Conservation (phyloP, 1,140 invertebrate species). For the Cherax quadricarinatus region DNA sequence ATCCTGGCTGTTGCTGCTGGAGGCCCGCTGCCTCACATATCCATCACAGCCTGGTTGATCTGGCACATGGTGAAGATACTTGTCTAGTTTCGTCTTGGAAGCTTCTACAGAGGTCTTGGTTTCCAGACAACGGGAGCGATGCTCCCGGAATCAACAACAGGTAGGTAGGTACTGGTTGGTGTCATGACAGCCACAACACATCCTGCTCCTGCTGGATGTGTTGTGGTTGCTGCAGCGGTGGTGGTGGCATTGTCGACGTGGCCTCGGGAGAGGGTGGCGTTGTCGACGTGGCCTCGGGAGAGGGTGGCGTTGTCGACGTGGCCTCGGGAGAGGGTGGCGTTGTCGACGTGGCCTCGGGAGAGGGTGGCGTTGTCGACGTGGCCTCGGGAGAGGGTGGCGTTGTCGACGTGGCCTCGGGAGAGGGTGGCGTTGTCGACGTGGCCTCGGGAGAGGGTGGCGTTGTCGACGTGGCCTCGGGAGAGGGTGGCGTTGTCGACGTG, state of each 20-base stretch:
- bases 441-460: not conserved
- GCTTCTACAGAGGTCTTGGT: too few species aligned
- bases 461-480: not conserved
- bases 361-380: not conserved
- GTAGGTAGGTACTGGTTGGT: too few species aligned
- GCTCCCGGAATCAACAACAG: too few species aligned
- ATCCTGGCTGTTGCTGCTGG: too few species aligned
- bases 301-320: not conserved
- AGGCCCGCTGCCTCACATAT: too few species aligned
- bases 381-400: not conserved
- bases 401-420: not conserved
- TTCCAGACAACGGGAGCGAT: too few species aligned
- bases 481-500: not conserved
- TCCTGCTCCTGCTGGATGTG: not conserved
- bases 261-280: not conserved
- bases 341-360: not conserved
- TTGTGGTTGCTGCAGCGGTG: not conserved
- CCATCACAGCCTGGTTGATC: too few species aligned
- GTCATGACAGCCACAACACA: too few species aligned
- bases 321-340: not conserved
- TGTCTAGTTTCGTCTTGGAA: too few species aligned
- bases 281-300: not conserved
- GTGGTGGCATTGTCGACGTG: not conserved
- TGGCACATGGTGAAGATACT: too few species aligned
- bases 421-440: not conserved